Evolutionary conservation across 1,140 invertebrate genomes (phyloP), one percentile per base, ranked within the genome.

Genomic region (Acromyrmex echinatior): DNA sequence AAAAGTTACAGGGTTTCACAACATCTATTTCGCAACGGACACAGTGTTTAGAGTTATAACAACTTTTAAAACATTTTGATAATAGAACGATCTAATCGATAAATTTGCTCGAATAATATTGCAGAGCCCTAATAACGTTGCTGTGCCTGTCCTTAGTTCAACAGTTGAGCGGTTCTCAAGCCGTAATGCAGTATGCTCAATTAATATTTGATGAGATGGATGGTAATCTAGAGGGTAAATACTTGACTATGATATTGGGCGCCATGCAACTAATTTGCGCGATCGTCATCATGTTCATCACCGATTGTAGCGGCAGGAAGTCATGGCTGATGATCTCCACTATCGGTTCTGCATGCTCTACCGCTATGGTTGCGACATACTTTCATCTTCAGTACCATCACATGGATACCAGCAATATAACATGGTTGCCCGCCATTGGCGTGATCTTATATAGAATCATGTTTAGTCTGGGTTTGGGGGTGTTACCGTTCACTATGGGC

Each of bases 141-240:
- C 85, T 97, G 56, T 95, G 96, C 18, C 95, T 98, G 80, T 96
- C 97, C 88, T 94, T 97, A 2, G 96, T 97, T 14, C 97, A 98
- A 92, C 97, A 98, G 91, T 96, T 97, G 73, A 97, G 96, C 66
- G 97, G 97, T 0, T 97, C 97, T 53, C 97, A 97, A 73, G 97
- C 97, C 0, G 96, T 98, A 28, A 96, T 97, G 88, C 96, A 97
- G 14, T 98, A 98, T 90, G 96, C 97, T 0, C 96, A 97, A 76
- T 95, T 96, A 65, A 98, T 98, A 91, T 97, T 98, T 90, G 95
- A 96, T 31, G 90, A 94, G 84, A 95, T 96, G 10, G 96, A 96
- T 70, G 95, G 94, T 5, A 92, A 93, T 0, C 86, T 96, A 28
- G 94, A 95, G 6, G 91, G 95, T 9, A 95, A 95, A 77, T 95